phyloP scores from a whole-genome alignment of 2,888 invertebrate species.

The Pardosa pseudoannulata region DNA sequence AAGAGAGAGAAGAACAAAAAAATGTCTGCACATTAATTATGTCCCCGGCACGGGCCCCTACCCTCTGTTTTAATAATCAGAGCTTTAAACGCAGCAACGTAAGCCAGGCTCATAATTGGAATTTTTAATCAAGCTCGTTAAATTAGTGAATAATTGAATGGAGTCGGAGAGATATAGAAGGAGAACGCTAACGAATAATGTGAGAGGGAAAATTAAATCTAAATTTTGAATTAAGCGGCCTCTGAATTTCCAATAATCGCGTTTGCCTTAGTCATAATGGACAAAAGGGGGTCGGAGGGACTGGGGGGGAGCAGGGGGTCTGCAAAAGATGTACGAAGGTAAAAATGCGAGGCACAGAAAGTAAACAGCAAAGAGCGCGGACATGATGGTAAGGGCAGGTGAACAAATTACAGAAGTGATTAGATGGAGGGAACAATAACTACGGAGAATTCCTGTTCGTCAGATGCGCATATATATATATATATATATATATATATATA shows the following conservation, averaged over 20 bases:
- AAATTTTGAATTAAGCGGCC: slow-evolving; percentile 73
- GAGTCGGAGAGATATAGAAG: slow-evolving; percentile 65
- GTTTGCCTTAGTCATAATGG: slow-evolving; percentile 71
- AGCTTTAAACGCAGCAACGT: slow-evolving; percentile 69
- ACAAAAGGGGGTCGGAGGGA: slow-evolving; percentile 44
- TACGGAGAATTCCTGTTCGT: background rate
- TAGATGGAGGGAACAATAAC: background rate
- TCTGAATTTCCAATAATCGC: slow-evolving; percentile 72
- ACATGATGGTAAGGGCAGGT: background rate
- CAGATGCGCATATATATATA: too few species aligned
- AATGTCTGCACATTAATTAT: slow-evolving; percentile 70
- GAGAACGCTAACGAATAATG: slow-evolving; percentile 69
- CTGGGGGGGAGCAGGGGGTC: too few species aligned
- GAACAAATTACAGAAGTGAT: background rate
- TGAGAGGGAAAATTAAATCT: slow-evolving; percentile 73
- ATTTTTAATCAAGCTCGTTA: slow-evolving; percentile 73
- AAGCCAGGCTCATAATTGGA: slow-evolving; percentile 72
- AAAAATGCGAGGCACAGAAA: slow-evolving; percentile 42
- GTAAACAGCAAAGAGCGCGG: slow-evolving; percentile 65
- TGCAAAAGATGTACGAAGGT: slow-evolving; percentile 35
- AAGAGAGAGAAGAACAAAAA: slow-evolving; percentile 28
- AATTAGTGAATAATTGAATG: slow-evolving; percentile 73
- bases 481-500: too few species aligned
- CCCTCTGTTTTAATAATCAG: slow-evolving; percentile 72
- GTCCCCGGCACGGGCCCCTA: slow-evolving; percentile 55